phyloP scores from a whole-genome alignment of 2,797 vertebrate genomes.

The Cirrhinus mrigala region DNA sequence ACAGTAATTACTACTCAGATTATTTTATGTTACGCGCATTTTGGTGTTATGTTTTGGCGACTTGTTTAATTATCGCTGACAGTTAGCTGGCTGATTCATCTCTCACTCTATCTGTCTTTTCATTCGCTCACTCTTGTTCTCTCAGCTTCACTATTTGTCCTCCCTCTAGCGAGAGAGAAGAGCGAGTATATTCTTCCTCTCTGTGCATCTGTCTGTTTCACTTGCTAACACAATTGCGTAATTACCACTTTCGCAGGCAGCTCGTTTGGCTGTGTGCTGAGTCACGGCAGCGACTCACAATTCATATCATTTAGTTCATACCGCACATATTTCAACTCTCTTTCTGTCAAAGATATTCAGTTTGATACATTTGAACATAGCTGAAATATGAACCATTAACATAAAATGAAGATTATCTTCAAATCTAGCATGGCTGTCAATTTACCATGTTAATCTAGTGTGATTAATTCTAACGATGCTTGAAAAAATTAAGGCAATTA shows the following conservation, averaged over 20 bases:
- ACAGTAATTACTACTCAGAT: conserved; percentile 35
- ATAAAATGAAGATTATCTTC: background rate
- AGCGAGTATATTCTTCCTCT: conserved; percentile 25
- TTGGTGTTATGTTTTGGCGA: conserved; percentile 30
- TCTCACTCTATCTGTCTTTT: conserved; percentile 43
- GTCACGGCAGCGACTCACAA: conserved; percentile 28
- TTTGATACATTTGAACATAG: background rate
- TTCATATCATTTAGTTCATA: conserved; percentile 37
- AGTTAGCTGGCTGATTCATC: conserved; percentile 30
- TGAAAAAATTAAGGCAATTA: background rate
- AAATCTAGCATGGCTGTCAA: background rate
- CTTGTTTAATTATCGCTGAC: conserved; percentile 52
- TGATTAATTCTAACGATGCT: background rate
- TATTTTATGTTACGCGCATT: conserved; percentile 28
- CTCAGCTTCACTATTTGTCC: conserved; percentile 21
- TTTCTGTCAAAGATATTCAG: background rate
- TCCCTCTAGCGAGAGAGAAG: conserved; percentile 24
- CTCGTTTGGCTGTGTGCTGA: conserved; percentile 24
- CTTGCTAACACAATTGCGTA: conserved; percentile 51
- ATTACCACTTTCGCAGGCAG: conserved; percentile 39
- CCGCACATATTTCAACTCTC: conserved; percentile 3
- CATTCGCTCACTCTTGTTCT: conserved; percentile 28
- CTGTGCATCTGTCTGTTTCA: conserved; percentile 45
- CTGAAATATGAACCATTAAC: background rate
- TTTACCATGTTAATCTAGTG: background rate